Evolutionary conservation across 1,140 invertebrate species (phyloP), one percentile per base, ranked within the genome.

Genomic region (Wasmannia auropunctata): DNA sequence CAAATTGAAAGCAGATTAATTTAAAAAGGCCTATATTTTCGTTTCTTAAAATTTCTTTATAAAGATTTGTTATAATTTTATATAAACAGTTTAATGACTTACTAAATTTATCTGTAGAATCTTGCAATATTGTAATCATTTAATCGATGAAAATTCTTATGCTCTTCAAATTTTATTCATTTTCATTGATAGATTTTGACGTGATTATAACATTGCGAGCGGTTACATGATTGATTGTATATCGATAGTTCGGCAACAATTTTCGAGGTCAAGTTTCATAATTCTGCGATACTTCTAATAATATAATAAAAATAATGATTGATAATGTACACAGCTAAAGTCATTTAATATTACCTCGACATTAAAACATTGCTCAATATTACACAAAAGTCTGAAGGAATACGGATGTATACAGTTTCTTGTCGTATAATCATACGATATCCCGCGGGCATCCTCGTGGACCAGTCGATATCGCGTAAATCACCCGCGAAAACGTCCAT

Each of bases 391-490:
- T 22, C 5, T n/a, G 16, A 80, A 67, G 54, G 16, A 11, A 56
- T 0, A 6, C 11, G 34, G n/a, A n/a, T n/a, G n/a, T n/a, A n/a
- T 40, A 69, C 69, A 40, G 16, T 80, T 19, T 28, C 34, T 37
- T 37, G 22, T 56, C 43, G 16, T 80, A 69, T 40, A 80, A 69
- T 40, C 16, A 22, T 40, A 40, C 37, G 16, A 54, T 14, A 31
- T 80, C 43, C 31, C n/a, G n/a, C n/a, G 62, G 31, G 16, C 5
- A 56, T 80, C 19, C n/a, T 58, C 28, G 22, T n/a, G 11, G 37
- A 72, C 14, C 51, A 74, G 7, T 19, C 40, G 67, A 65, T 58
- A 69, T 86, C 87, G 46, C 69, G 34, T 88, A 87, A 87, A 87
- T 87, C 83, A 77, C 14, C 25, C 28, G 74, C 8, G 25, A 28